These are phyloP conservation scores for Lasius fuliginosus DNA, from an alignment of 2,888 invertebrate species.

Conservation along the genomic window DNA sequence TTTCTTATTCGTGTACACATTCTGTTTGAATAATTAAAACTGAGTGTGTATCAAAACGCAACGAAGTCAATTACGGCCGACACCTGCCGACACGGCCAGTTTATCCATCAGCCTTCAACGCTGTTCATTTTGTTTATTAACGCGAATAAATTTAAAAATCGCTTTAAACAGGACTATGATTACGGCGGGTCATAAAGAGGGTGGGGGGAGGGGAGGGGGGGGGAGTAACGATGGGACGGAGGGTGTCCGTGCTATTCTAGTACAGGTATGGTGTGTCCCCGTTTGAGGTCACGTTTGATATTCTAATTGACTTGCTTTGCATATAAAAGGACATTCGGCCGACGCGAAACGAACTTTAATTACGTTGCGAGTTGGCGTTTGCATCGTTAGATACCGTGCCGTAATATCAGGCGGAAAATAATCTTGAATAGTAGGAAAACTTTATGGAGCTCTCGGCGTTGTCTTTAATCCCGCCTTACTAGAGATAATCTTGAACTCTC, in stretches of 20 bases:
- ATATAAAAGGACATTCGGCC: slow-evolving; percentile 80
- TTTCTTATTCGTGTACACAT: slow-evolving; percentile 31
- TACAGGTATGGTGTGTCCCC: slow-evolving; percentile 69
- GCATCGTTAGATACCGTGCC: slow-evolving; percentile 58
- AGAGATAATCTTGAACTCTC: slow-evolving; percentile 35
- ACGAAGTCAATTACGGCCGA: slow-evolving; percentile 38
- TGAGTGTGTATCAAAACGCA: slow-evolving; percentile 20
- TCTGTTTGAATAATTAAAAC: slow-evolving; percentile 17
- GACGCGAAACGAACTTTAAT: slow-evolving; percentile 77
- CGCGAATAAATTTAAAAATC: slow-evolving; percentile 50
- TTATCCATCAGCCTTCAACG: slow-evolving; percentile 27
- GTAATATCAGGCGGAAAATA: slow-evolving; percentile 54
- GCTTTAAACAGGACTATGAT: slow-evolving; percentile 63
- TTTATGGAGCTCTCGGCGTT: slow-evolving; percentile 25
- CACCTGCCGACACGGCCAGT: slow-evolving; percentile 21
- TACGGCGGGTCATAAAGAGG: slow-evolving; percentile 44
- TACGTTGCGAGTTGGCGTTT: slow-evolving; percentile 66
- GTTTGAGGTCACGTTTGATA: slow-evolving; percentile 81
- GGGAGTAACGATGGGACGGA: slow-evolving; percentile 29
- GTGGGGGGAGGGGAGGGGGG: background rate
- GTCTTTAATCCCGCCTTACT: slow-evolving; percentile 49
- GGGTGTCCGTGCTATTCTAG: slow-evolving; percentile 66
- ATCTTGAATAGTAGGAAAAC: slow-evolving; percentile 57
- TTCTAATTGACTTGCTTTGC: slow-evolving; percentile 82
- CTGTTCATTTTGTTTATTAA: slow-evolving; percentile 32